A percentile compares a stretch with the other conserved stretches of the same genome.
These are phyloP conservation scores for Endotricha flammealis DNA, from an alignment of 2,888 invertebrate genomes.

Conservation along the genomic window DNA sequence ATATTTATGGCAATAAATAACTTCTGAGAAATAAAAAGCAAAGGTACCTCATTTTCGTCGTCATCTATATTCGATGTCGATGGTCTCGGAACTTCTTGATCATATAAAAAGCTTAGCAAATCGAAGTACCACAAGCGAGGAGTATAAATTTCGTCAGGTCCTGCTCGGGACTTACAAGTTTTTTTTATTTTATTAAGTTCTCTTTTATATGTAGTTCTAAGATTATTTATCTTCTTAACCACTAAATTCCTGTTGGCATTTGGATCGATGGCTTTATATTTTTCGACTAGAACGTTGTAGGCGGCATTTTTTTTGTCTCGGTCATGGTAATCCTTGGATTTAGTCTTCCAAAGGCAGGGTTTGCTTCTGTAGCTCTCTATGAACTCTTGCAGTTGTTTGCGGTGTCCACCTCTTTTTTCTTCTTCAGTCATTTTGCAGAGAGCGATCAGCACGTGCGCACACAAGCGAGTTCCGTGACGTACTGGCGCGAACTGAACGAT, in stretches of 20 bases:
- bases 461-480: constrained; percentile 3
- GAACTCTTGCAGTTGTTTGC: neutral
- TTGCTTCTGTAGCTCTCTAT: constrained; percentile 7
- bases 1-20: no score
- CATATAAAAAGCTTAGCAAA: constrained; percentile 9
- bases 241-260: constrained; percentile 9
- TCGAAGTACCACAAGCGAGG: constrained; percentile 11
- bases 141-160: constrained; percentile 3
- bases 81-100: constrained; percentile 9
- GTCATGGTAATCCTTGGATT: constrained; percentile 7
- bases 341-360: constrained; percentile 11
- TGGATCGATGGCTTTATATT: constrained; percentile 10
- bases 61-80: constrained; percentile 7
- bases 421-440: constrained; percentile 3
- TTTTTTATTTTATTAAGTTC: neutral
- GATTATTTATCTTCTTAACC: constrained; percentile 12
- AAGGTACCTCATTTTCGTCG: neutral
- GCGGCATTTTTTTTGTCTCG: constrained; percentile 11
- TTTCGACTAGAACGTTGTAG: constrained; percentile 10
- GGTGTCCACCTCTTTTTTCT: constrained; percentile 10
- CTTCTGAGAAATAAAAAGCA: no score
- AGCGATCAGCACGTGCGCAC: constrained; percentile 4
- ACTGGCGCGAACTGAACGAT: neutral
- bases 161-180: constrained; percentile 1
- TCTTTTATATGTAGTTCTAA: constrained; percentile 2